These are phyloP conservation scores for Cryptus armator DNA, from an alignment of 2,888 invertebrate species.

Conservation along the genomic window DNA sequence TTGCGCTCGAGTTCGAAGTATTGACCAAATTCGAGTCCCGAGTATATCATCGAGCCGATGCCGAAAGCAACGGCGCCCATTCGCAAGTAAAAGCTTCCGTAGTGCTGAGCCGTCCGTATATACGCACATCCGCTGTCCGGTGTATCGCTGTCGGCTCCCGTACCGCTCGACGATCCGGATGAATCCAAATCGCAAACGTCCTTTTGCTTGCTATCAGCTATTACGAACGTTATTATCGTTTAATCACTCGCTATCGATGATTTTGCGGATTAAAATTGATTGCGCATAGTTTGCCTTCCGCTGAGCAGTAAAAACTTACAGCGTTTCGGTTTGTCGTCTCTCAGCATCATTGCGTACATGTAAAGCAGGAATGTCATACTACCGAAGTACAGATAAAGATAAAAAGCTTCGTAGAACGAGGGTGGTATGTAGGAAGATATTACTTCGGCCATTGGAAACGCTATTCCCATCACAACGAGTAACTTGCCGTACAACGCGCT, in stretches of 20 bases:
- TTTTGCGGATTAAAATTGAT: background rate
- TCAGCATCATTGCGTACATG: constrained; percentile 92
- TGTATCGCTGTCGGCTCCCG: constrained; percentile 82
- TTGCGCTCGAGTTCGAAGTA: constrained; percentile 97
- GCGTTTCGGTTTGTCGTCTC: constrained; percentile 87
- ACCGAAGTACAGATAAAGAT: constrained; percentile 94
- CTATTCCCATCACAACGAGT: constrained; percentile 97
- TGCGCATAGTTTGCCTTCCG: background rate
- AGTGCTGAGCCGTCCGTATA: constrained; percentile 89
- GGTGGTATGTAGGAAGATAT: constrained; percentile 97
- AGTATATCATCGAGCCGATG: constrained; percentile 98
- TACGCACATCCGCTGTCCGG: constrained; percentile 79
- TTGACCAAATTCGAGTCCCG: constrained; percentile 97
- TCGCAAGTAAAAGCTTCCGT: constrained; percentile 96
- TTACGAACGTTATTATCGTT: background rate
- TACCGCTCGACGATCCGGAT: constrained; percentile 83
- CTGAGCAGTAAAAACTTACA: constrained; percentile 74
- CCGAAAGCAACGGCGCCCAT: constrained; percentile 98
- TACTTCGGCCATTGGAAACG: constrained; percentile 98
- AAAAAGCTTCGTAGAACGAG: constrained; percentile 96
- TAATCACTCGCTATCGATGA: background rate
- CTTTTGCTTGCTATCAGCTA: constrained; percentile 80
- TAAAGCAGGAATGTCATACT: constrained; percentile 94
- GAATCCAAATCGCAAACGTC: constrained; percentile 84
- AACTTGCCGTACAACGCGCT: constrained; percentile 97